Base-by-base conservation (phyloP, 2,797 vertebrate genomes). In the Peromyscus melanophrys region DNA sequence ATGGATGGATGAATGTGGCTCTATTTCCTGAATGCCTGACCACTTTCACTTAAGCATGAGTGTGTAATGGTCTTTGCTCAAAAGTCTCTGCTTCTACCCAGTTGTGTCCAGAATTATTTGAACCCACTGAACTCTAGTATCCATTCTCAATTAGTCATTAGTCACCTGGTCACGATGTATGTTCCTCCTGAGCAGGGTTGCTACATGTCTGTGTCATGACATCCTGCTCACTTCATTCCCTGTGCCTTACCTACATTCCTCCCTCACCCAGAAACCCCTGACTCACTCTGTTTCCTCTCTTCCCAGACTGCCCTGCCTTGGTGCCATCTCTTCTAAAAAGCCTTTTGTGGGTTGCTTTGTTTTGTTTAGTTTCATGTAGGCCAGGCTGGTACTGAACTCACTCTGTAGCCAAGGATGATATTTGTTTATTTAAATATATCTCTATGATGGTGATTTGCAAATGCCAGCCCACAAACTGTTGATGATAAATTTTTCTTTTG, bases 251-350 rank as follows among this genome's bases (percentile, higher is more conserved):
- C 78, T 40, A 84, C 43, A 75, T n/a, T 82, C 75, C 27, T 80
- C 19, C n/a, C 63, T 29, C 95, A 84, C 3, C 67, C 40, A 61
- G 78, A 93, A 94, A 94, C 49, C 61, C 92, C 34, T 97, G 90
- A 95, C 40, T 95, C 96, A 94, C n/a, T 29, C 3, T 29, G 34
- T 19, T 46, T 76, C 76, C 65, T 88, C 14, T 46, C 71, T 78
- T 92, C 52, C 92, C 69, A 92, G 67, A 61, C 34, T 85, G 8
- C 3, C 65, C 34, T 46, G 27, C 16, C 55, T 63, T 8, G 61
- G 23, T 14, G 27, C 43, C 43, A 83, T 34, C 19, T 94, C 93
- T 94, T 55, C 91, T 92, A 52, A 23, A 16, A 86, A 63, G 46
- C 52, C 16, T 73, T 82, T n/a, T 55, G 29, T 49, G 12, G 63